These are phyloP conservation scores for Frieseomelitta varia DNA, from an alignment of 1,140 invertebrate genomes.

Conservation along the genomic window DNA sequence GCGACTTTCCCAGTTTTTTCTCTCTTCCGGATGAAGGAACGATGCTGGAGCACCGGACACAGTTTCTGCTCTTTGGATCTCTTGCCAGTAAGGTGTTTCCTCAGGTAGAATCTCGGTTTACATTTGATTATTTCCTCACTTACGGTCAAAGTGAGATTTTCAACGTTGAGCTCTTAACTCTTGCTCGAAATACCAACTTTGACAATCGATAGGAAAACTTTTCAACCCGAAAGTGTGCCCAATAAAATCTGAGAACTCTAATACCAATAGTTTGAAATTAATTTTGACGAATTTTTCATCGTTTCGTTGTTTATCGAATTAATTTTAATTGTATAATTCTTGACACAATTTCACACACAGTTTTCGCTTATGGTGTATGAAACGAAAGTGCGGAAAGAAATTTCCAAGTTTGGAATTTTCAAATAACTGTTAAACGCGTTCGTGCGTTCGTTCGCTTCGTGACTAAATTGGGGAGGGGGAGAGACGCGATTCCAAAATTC, in stretches of 20 bases:
- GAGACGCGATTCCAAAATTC: background rate
- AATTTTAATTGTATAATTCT: too few species aligned
- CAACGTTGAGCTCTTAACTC: background rate
- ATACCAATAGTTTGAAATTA: too few species aligned
- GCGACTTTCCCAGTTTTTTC: conserved; percentile 5
- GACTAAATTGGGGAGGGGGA: background rate
- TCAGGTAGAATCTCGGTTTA: conserved; percentile 4
- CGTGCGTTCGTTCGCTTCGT: too few species aligned
- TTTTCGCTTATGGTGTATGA: too few species aligned
- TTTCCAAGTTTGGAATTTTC: background rate
- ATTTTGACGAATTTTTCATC: too few species aligned
- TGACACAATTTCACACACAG: too few species aligned
- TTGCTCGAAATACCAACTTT: too few species aligned
- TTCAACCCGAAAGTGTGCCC: too few species aligned
- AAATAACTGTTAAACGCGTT: background rate
- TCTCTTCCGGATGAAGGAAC: conserved; percentile 54
- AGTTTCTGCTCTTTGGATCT: conserved; percentile 31
- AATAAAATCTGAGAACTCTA: too few species aligned
- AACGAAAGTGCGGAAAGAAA: too few species aligned
- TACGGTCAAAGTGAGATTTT: background rate
- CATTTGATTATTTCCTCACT: background rate
- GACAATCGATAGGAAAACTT: too few species aligned
- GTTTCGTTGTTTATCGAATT: too few species aligned
- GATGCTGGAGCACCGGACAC: conserved; percentile 41
- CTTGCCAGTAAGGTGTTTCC: conserved; percentile 12